Percentiles rank a stretch among this genome's conserved stretches.
These are phyloP conservation scores for Druon quercuslanigerum DNA, from an alignment of 1,140 invertebrate genomes.

Conservation along the genomic window DNA sequence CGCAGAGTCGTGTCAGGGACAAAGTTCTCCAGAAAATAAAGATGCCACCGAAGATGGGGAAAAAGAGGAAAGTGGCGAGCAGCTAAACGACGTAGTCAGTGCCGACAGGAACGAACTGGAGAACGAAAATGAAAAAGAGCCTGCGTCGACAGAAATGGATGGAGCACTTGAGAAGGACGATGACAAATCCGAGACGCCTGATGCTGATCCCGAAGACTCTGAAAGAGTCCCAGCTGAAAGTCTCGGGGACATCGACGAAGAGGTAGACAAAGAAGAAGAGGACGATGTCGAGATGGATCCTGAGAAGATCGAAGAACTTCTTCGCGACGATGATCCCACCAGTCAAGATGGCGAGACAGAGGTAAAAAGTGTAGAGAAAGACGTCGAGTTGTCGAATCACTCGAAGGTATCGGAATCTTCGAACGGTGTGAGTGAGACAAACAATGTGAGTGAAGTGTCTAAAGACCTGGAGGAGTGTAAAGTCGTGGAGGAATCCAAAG, in stretches of 20 bases:
- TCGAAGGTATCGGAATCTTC: slow-evolving; percentile 43
- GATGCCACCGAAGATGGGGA: slow-evolving; percentile 41
- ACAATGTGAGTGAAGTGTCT: slow-evolving; percentile 63
- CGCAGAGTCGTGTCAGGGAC: slow-evolving; percentile 50
- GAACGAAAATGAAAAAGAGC: slow-evolving; percentile 49
- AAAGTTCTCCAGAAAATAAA: slow-evolving; percentile 41
- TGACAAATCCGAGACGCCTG: slow-evolving; percentile 34
- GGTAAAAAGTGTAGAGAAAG: background rate
- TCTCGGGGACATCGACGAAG: slow-evolving; percentile 59
- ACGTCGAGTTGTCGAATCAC: slow-evolving; percentile 27
- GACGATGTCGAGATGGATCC: slow-evolving; percentile 33
- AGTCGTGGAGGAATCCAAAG: slow-evolving; percentile 44
- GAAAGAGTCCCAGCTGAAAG: slow-evolving; percentile 46
- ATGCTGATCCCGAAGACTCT: background rate
- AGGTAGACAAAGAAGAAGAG: slow-evolving; percentile 50
- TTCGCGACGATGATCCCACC: background rate
- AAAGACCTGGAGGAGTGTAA: slow-evolving; percentile 52
- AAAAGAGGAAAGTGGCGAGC: slow-evolving; percentile 39
- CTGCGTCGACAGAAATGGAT: slow-evolving; percentile 48
- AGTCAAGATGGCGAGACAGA: background rate
- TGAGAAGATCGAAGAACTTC: slow-evolving; percentile 39
- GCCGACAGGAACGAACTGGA: slow-evolving; percentile 48
- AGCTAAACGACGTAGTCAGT: slow-evolving; percentile 49
- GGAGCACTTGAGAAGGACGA: slow-evolving; percentile 57
- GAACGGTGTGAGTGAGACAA: slow-evolving; percentile 58